phyloP scores from a whole-genome alignment of 2,797 vertebrate species.

The Meriones psammophilus region DNA sequence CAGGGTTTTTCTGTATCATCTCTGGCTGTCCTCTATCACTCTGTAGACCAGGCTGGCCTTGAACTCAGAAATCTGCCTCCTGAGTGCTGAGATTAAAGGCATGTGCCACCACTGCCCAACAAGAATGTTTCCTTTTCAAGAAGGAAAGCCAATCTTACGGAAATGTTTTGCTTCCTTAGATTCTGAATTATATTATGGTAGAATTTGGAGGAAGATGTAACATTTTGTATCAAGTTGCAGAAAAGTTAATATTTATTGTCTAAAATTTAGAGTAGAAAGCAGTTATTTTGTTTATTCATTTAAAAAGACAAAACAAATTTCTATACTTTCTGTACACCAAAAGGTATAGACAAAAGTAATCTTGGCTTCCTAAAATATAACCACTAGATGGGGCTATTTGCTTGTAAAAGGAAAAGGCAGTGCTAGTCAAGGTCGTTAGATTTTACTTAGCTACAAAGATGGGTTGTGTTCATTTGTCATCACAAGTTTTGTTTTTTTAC shows the following conservation, averaged over 20 bases:
- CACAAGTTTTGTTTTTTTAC: not conserved
- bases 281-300: slow-evolving; percentile 38
- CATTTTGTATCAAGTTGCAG: slow-evolving; percentile 40
- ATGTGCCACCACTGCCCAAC: too few species aligned
- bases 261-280: slow-evolving; percentile 27
- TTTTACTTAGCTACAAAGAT: slow-evolving; percentile 42
- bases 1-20: too few species aligned
- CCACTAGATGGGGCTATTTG: slow-evolving; percentile 69
- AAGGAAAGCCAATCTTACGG: not conserved
- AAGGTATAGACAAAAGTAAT: too few species aligned
- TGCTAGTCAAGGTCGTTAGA: not conserved
- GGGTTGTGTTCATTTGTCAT: not conserved
- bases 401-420: not conserved
- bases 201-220: not conserved
- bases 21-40: too few species aligned
- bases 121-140: not conserved
- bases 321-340: not conserved
- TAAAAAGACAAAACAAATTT: slow-evolving; percentile 50
- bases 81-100: too few species aligned
- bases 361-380: not conserved
- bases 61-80: too few species aligned
- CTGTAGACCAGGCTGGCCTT: too few species aligned
- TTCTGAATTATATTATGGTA: slow-evolving; percentile 22
- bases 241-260: slow-evolving; percentile 17
- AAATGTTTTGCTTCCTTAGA: slow-evolving; percentile 4